Evolutionary conservation across 2,113 vertebrate genomes (phyloP).

Genomic region (Psilopsiagon aurifrons): DNA sequence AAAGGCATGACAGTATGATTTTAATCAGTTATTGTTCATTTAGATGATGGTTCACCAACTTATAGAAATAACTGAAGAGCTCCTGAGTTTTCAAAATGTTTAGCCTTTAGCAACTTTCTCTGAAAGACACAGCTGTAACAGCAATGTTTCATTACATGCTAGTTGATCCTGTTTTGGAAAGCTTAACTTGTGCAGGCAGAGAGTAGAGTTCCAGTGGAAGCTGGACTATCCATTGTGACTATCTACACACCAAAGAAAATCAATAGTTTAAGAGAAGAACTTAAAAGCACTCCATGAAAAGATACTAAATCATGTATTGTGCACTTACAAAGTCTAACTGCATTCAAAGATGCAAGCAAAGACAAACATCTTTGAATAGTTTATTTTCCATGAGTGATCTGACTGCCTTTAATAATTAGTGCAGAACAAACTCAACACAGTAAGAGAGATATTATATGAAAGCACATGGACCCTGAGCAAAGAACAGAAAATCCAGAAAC

Average conservation of each 20-base stretch:
- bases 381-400: background rate
- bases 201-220: background rate
- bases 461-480: background rate
- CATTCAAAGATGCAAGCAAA: background rate
- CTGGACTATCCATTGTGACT: fast-evolving
- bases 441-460: background rate
- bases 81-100: background rate
- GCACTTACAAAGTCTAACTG: background rate
- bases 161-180: background rate
- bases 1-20: background rate
- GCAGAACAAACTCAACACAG: background rate
- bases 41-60: background rate
- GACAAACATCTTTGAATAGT: background rate
- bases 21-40: background rate
- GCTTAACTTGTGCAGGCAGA: background rate
- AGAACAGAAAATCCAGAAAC: background rate
- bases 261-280: background rate
- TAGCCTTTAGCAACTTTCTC: background rate
- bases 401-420: background rate
- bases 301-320: background rate
- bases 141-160: background rate
- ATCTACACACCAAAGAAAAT: background rate
- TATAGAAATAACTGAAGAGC: background rate
- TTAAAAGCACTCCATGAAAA: background rate
- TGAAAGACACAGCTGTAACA: background rate